Evolutionary conservation across 2,113 vertebrate species (phyloP), one percentile per base, ranked within the genome.

Genomic region (Ophthalmolycus amberensis): DNA sequence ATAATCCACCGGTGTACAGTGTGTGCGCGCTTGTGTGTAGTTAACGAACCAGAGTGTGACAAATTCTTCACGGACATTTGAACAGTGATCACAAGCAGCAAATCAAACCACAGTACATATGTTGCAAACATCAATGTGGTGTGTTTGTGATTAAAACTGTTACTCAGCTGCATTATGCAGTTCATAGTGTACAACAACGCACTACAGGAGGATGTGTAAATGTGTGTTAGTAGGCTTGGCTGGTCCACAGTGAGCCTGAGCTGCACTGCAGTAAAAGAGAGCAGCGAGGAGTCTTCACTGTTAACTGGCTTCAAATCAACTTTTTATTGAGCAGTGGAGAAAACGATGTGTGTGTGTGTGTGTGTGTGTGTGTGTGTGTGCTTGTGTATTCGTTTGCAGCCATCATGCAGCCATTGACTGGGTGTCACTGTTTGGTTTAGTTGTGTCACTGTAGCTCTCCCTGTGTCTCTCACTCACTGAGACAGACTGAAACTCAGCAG

Each of bases 311-410:
- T 71, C 54, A 77, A 69, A 86, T 93, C 84, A 68, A 84, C 84
- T 83, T 76, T 84, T 80, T 90, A 94, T 93, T 82, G 93, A 94
- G 84, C 82, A 85, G 64, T 91, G 83, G 88, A 88, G 90, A 92
- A 67, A 85, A 74, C 46, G 25, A 75, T 64, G 42, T 59, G 64
- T 65, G 60, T 71, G 69, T 64, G 42, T 59, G 64, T 65, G 60
- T 60, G 42, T 59, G 64, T 65, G 60, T 64, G 42, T 59, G 64
- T 65, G 60, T 64, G 42, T 59, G 64, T 62, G 56, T 64, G 42
- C 25, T 25, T 70, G 69, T 80, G 70, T 71, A 69, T 72, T 71
- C 15, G 67, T 69, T 69, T 80, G 70, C 66, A 72, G 22, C 22
- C 52, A 70, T 86, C 66, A 52, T 52, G 77, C 46, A 77, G 71